Evolutionary conservation across 2,797 vertebrate species (phyloP).

Genomic region (Gambelia wislizenii): DNA sequence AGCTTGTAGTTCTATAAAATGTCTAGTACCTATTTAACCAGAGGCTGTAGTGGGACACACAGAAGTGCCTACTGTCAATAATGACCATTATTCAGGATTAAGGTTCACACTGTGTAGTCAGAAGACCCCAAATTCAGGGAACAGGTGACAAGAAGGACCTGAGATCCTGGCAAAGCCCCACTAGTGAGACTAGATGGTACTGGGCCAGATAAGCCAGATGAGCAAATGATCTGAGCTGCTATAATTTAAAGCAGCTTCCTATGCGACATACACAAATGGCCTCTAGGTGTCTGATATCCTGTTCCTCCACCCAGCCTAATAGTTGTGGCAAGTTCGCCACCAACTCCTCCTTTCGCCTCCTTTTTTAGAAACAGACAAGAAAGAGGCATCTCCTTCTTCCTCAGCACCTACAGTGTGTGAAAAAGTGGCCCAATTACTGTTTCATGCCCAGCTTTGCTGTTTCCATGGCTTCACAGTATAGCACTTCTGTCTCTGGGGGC

Average conservation of each 20-base stretch:
- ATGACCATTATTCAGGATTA: no score
- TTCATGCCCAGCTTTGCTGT: conserved; percentile 88
- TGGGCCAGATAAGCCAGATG: background rate
- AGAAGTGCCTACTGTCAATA: background rate
- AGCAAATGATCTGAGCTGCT: no score
- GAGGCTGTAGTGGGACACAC: background rate
- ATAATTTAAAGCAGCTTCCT: background rate
- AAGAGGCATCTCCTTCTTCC: conserved; percentile 82
- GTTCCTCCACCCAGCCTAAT: background rate
- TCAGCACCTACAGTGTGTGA: conserved; percentile 83
- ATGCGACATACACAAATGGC: background rate
- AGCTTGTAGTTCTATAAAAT: background rate
- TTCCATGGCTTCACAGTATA: conserved; percentile 91
- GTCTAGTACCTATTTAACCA: background rate
- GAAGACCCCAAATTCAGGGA: background rate
- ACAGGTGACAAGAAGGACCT: background rate
- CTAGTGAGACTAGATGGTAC: no score
- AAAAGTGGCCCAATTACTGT: conserved; percentile 90
- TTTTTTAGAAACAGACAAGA: conserved; percentile 65
- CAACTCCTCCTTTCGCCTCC: background rate
- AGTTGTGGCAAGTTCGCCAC: background rate
- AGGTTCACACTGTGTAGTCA: background rate
- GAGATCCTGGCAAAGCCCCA: background rate
- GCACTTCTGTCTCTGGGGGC: conserved; percentile 87
- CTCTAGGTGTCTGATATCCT: background rate